Base-by-base conservation (phyloP, 2,797 vertebrate species). In the Cossypha caffra region DNA sequence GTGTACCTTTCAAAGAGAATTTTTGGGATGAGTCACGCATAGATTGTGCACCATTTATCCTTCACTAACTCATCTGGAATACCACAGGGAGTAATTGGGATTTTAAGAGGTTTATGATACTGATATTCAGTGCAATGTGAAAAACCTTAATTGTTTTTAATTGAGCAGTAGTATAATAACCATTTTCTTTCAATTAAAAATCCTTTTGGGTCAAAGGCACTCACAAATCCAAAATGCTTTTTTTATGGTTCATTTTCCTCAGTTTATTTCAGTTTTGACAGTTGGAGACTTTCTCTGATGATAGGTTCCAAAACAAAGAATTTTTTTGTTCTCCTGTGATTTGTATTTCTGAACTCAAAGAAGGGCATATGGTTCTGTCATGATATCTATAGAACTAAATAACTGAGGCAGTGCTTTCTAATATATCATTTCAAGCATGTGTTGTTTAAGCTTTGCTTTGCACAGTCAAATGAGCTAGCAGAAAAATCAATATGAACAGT, bases 81-180 rank as follows among this genome's bases (percentile, higher is more conserved):
- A 88, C 67, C 78, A 59, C 43, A 64, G 83, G 52, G 90, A 77
- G 64, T 78, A 92, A 93, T 45, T 74, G 54, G 33, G 72, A 35
- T 82, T 92, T 95, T 74, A 55, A 62, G 71, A 75, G 64, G 42
- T 80, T 89, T 82, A 76, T 64, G 18, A 57, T 57, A 71, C 40
- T 85, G 71, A 66, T 90, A 93, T 33, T 77, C 79, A 90, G 63
- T 26, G 40, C 58, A 69, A 29, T 61, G 48, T 69, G 71, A 42
- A 84, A 88, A 88, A 82, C 45, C 71, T 73, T 93, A 88, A 88
- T 82, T 88, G 51, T 66, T 97, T 95, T 94, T 88, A 92, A 85
- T 79, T 86, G 71, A 94, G 80, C 48, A 67, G 63, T 69, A 82
- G 71, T 66, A 81, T 42, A 95, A 96, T 73, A 94, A 86, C 51